Evolutionary conservation across 2,797 vertebrate species (phyloP), one percentile per base, ranked within the genome.

Genomic region (Xenopus petersii): DNA sequence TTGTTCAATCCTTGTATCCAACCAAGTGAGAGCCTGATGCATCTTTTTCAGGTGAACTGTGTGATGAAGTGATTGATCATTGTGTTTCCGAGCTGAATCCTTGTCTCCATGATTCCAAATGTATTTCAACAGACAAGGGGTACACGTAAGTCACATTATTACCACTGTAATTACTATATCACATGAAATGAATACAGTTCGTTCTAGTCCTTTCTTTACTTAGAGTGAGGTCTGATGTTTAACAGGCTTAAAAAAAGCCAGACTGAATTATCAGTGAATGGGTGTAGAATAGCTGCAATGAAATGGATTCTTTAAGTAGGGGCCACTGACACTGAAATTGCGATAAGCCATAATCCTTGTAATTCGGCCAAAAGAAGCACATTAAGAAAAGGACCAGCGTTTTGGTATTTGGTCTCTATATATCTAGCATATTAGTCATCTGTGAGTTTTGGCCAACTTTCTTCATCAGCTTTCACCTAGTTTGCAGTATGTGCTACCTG

Each of bases 51-150:
- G 97, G 97, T 80, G 97, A 98, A 75, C 91, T 98, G 62, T 99
- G 97, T 55, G 96, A 98, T 12, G 97, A 99, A 82, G 94, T 98
- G 81, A 84, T 97, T 17, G 92, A 98, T 84, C 91, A 93, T 56
- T 99, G 97, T 72, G 89, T 93, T 81, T 88, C 89, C 0, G 94
- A 92, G n/a, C 89, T 94, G 26, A 95, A 96, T 85, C 93, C 94
- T 2, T 99, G 97, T 83, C 95, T 94, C 36, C 94, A 98, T 0
- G 94, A 96, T 82, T 95, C 96, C 80, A 99, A 98, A 85, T 99
- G 97, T 74, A 81, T 97, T 82, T 84, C 91, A 9, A 83, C 93
- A 49, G 92, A 91, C 79, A 95, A 90, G 80, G 86, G 90, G 78
- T 94, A 91, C 88, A 94, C 93, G 97, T 99, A 86, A 93, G 93